phyloP scores from a whole-genome alignment of 2,888 invertebrate genomes.

The Heliconius ismenius region DNA sequence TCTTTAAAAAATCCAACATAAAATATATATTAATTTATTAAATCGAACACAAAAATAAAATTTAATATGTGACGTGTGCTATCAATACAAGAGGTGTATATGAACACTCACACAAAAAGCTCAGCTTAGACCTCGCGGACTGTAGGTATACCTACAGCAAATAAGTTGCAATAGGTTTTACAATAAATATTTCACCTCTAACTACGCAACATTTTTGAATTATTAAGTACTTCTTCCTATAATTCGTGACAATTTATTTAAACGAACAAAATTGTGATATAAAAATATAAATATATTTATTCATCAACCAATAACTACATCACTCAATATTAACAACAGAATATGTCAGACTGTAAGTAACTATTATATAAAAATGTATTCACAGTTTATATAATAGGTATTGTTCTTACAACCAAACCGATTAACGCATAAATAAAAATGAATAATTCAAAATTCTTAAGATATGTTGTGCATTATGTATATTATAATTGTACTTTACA shows the following conservation, averaged over 20 bases:
- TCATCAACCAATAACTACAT: background rate
- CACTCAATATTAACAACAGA: background rate
- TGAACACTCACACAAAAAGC: no score
- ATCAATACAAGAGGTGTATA: no score
- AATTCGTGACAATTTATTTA: background rate
- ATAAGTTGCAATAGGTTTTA: background rate
- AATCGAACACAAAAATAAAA: no score
- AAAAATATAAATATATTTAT: background rate
- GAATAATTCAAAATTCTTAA: no score
- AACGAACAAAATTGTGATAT: background rate
- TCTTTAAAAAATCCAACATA: no score
- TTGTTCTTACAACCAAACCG: no score
- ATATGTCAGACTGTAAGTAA: background rate
- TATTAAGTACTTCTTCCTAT: background rate
- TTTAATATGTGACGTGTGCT: no score
- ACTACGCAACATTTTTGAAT: background rate
- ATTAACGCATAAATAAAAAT: no score
- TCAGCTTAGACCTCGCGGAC: no score
- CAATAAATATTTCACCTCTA: background rate
- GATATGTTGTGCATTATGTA: background rate
- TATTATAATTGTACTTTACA: background rate
- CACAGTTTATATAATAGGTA: background rate
- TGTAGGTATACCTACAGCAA: no score
- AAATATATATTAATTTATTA: no score
- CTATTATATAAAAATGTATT: background rate